Conservation (phyloP, 2,888 invertebrate species). For the Lasioglossum lativentre region DNA sequence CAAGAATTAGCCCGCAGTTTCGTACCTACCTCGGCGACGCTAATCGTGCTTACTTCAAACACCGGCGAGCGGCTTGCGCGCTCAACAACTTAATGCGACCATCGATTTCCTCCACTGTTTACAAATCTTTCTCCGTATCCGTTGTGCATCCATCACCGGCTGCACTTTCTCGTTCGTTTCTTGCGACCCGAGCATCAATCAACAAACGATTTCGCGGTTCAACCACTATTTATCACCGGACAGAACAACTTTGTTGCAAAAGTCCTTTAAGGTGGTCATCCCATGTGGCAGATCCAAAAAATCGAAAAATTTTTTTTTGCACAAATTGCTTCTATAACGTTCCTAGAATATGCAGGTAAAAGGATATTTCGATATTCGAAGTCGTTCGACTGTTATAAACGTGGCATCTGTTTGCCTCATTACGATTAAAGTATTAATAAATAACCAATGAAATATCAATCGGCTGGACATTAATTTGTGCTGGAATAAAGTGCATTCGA, state of each 20-base stretch:
- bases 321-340: no score
- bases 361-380: no score
- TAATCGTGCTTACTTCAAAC: conserved; percentile 46
- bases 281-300: no score
- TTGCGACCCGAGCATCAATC: background rate
- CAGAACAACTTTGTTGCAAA: background rate
- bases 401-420: no score
- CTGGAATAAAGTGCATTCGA: no score
- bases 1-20: conserved; percentile 55
- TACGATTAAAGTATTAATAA: no score
- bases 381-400: no score
- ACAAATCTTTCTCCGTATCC: background rate
- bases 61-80: background rate
- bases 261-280: no score
- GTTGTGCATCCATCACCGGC: background rate
- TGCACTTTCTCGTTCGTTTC: background rate
- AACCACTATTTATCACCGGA: background rate
- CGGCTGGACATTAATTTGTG: no score
- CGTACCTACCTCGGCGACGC: conserved; percentile 52
- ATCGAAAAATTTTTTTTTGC: no score
- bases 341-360: no score
- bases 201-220: background rate
- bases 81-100: conserved; percentile 28
- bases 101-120: conserved; percentile 29
- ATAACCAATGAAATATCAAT: no score